Percentiles rank a stretch among this genome's conserved stretches.
Evolutionary conservation across 2,797 vertebrate species (phyloP).

Genomic region (Acanthurus tractus): DNA sequence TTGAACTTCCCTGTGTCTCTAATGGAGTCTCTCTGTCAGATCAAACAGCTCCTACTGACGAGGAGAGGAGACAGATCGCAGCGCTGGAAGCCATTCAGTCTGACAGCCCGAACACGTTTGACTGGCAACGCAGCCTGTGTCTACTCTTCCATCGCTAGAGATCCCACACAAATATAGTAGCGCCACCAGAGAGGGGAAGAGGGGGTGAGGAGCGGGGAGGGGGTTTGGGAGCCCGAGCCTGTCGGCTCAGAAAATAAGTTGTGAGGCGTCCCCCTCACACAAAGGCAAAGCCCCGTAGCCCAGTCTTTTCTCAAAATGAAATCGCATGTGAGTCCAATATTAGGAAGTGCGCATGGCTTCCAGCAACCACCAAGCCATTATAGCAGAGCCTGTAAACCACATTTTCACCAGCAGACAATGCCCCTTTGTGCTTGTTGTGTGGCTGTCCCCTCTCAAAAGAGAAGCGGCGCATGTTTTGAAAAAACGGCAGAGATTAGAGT

Average conservation of each 20-base stretch:
- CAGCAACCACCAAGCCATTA: slow-evolving; percentile 84
- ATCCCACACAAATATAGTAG: slow-evolving; percentile 84
- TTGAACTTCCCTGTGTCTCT: slow-evolving; percentile 79
- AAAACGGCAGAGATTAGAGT: slow-evolving; percentile 39
- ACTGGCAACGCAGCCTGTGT: slow-evolving; percentile 81
- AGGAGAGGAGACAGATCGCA: slow-evolving; percentile 81
- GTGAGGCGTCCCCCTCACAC: slow-evolving; percentile 74
- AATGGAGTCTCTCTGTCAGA: slow-evolving; percentile 83
- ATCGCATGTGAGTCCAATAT: slow-evolving; percentile 86
- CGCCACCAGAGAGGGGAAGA: slow-evolving; percentile 74
- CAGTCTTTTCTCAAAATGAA: slow-evolving; percentile 84
- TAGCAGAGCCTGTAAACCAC: slow-evolving; percentile 86
- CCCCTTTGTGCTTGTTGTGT: slow-evolving; percentile 85
- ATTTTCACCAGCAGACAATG: slow-evolving; percentile 88
- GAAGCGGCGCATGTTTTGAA: slow-evolving; percentile 34
- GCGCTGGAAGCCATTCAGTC: slow-evolving; percentile 84
- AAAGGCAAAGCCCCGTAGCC: slow-evolving; percentile 80
- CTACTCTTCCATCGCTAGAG: slow-evolving; percentile 71
- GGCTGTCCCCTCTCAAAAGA: slow-evolving; percentile 72
- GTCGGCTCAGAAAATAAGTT: slow-evolving; percentile 83
- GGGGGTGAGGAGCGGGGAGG: slow-evolving; percentile 62
- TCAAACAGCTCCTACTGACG: slow-evolving; percentile 82
- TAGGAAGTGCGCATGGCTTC: slow-evolving; percentile 86
- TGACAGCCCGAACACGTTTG: slow-evolving; percentile 84
- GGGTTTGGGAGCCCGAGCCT: slow-evolving; percentile 57